These are phyloP conservation scores for Matsumyia berberina DNA, from an alignment of 2,888 invertebrate genomes.

Conservation along the genomic window DNA sequence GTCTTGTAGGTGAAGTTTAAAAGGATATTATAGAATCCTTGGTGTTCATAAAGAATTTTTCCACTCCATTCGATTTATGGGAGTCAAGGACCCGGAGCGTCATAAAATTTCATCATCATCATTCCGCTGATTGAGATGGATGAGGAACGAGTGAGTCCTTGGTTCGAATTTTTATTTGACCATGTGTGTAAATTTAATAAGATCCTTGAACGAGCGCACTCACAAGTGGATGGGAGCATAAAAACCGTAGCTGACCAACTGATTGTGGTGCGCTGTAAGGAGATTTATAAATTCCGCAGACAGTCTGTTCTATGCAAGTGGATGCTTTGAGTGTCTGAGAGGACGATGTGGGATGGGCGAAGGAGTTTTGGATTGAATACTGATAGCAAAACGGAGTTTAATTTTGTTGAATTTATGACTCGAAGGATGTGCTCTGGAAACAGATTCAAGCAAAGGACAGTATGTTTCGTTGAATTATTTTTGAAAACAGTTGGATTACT, in stretches of 20 bases:
- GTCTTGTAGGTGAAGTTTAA: constrained; percentile 1
- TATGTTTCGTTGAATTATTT: not conserved
- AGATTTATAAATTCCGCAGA: not conserved
- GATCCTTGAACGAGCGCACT: constrained; percentile 44
- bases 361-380: constrained; percentile 6
- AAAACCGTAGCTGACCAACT: constrained; percentile 27
- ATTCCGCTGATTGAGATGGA: not conserved
- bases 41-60: constrained; percentile 37
- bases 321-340: constrained; percentile 2
- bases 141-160: not conserved
- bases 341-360: not conserved
- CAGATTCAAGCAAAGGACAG: too few species aligned
- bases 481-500: not conserved
- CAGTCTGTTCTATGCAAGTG: constrained; percentile 6
- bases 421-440: not conserved
- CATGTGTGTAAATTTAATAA: constrained; percentile 56
- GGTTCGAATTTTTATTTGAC: constrained; percentile 41
- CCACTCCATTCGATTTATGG: constrained; percentile 40
- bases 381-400: not conserved
- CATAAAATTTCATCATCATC: constrained; percentile 56
- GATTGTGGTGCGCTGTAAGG: constrained; percentile 22
- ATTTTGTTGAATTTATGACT: not conserved
- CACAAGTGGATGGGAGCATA: constrained; percentile 14
- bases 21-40: constrained; percentile 26
- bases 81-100: constrained; percentile 47